Conservation (phyloP, 2,888 invertebrate genomes). For the Heliconius ismenius region DNA sequence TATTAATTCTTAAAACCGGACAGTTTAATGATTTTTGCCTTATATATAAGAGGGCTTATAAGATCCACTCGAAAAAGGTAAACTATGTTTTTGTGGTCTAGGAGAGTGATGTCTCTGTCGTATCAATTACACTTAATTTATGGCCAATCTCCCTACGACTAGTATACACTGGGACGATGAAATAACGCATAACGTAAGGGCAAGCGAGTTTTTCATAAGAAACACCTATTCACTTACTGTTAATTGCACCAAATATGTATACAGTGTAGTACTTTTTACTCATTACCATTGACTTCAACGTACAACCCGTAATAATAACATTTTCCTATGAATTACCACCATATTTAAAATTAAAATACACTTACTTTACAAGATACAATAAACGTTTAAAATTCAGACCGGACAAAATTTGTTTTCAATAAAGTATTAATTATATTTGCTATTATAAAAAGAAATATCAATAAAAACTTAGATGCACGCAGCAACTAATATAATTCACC, state of each 20-base stretch:
- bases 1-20: conserved; percentile 44
- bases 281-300: neutral
- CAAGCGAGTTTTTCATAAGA: conserved; percentile 23
- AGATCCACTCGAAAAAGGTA: conserved; percentile 43
- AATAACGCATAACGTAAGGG: conserved; percentile 23
- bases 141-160: conserved; percentile 41
- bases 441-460: conserved; percentile 8
- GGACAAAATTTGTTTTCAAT: neutral
- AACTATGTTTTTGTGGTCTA: conserved; percentile 40
- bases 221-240: conserved; percentile 26
- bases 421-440: neutral
- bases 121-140: conserved; percentile 47
- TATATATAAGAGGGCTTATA: conserved; percentile 45
- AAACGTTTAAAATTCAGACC: neutral
- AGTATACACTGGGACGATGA: conserved; percentile 37
- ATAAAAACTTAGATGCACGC: neutral
- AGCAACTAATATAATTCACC: conserved; percentile 31
- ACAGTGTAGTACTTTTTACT: neutral
- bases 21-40: conserved; percentile 47
- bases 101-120: conserved; percentile 46
- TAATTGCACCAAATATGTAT: conserved; percentile 34
- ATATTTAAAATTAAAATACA: conserved; percentile 2
- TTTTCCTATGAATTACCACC: conserved; percentile 2
- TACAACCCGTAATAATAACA: conserved; percentile 2
- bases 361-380: neutral